Base-by-base conservation (phyloP, 37 sponge, comb jelly and placozoan species). In the Cladorhizidae sp. region DNA sequence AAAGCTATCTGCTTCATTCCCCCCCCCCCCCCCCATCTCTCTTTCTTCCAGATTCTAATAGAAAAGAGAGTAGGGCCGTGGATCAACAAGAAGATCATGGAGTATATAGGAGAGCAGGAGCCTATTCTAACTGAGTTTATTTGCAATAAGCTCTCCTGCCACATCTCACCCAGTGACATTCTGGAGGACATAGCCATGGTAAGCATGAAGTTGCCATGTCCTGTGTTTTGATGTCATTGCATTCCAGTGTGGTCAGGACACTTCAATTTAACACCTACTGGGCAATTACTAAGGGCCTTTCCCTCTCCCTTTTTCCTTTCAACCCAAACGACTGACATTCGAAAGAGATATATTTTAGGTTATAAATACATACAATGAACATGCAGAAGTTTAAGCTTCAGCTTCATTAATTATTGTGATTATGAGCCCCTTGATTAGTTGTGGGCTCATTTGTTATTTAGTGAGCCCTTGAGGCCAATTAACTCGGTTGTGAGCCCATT, bases 101-200 rank as follows among this genome's bases (percentile, higher is more conserved):
- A 98, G 77, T 98, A 98, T 79, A 95, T 98, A 58, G 98, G 98
- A 68, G 98, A 98, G 64, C 83, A 88, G 57, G 98, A 98, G 69
- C 94, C 92, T 22, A 86, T 90, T 45, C 79, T 98, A 1, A 87
- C 82, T n/a, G 94, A 95, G 22, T 98, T 98, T 78, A 98, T 98
- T 57, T 90, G 91, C 75, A 89, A 90, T 49, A 98, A 95, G 95
- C 67, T 95, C 26, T 58, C 86, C 25, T 78, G 85, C 28, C 82
- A 95, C 58, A 79, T 83, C 41, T 33, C 90, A 18, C 82, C 95
- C 35, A 49, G 63, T 42, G 74, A 68, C 22, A 75, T 95, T 2
- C 87, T 95, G 22, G 43, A 79, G 0, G 95, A 95, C n/a, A 85
- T 95, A 74, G 76, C 80, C 8, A 86, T 91, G 95, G 95, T 95